A percentile compares a stretch with the other conserved stretches of the same genome.
phyloP scores from a whole-genome alignment of 2,888 invertebrate genomes.

The Hyalella azteca region DNA sequence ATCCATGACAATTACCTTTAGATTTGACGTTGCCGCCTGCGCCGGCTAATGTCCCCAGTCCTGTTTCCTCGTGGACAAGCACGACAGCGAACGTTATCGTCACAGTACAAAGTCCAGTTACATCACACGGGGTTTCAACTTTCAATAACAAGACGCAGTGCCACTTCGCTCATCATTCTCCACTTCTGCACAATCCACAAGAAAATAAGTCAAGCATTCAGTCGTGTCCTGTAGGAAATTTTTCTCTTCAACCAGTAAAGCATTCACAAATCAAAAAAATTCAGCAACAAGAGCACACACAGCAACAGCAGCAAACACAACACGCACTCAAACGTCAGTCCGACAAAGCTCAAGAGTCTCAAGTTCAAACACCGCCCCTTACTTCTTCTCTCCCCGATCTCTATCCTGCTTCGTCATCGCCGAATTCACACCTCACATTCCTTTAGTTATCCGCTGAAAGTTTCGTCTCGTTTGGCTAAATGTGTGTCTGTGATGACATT shows the following conservation, averaged over 20 bases:
- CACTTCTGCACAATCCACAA: not conserved
- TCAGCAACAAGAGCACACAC: conserved; percentile 27
- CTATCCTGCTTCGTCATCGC: conserved; percentile 15
- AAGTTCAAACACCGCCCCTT: conserved; percentile 1
- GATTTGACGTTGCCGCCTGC: conserved; percentile 22
- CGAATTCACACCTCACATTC: conserved; percentile 30
- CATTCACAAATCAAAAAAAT: conserved; percentile 13
- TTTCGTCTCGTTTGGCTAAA: not conserved
- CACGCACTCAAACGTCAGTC: not conserved
- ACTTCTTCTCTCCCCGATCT: conserved; percentile 29
- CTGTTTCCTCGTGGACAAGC: conserved; percentile 28
- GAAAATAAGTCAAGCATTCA: not conserved
- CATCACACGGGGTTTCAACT: conserved; percentile 18
- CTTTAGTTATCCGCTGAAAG: not conserved
- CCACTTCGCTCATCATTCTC: conserved; percentile 3
- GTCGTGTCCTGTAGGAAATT: not conserved
- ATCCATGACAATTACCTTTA: conserved; percentile 39
- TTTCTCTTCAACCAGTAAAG: not conserved
- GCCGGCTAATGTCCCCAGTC: not conserved
- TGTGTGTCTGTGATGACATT: not conserved
- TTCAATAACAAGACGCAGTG: conserved; percentile 4
- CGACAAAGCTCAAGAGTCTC: not conserved
- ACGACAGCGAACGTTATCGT: conserved; percentile 16
- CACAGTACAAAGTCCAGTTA: conserved; percentile 26
- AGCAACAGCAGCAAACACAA: not conserved